These are phyloP conservation scores for Glomeris marginata DNA, from an alignment of 2,888 invertebrate genomes.

Conservation along the genomic window DNA sequence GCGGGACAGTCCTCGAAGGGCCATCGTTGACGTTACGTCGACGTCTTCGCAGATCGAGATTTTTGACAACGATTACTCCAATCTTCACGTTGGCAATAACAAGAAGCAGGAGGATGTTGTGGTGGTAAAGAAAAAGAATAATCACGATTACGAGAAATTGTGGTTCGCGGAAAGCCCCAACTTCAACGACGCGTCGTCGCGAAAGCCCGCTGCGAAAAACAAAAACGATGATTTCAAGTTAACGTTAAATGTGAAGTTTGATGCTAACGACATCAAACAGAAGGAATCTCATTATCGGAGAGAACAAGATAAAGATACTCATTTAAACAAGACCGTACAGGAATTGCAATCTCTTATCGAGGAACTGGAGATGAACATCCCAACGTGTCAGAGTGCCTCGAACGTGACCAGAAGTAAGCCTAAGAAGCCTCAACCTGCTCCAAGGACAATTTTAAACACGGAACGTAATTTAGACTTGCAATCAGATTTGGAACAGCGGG, in stretches of 20 bases:
- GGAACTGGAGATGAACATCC: constrained; percentile 5
- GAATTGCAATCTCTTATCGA: constrained; percentile 5
- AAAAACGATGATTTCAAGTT: too few relatives aligned
- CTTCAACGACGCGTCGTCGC: too few relatives aligned
- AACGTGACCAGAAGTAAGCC: neutral
- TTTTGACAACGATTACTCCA: neutral
- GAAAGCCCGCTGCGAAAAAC: too few relatives aligned
- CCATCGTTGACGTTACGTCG: constrained; percentile 4
- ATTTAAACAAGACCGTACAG: constrained; percentile 5
- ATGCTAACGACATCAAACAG: too few relatives aligned
- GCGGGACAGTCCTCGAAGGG: constrained; percentile 8
- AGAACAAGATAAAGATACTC: neutral
- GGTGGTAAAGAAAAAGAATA: neutral
- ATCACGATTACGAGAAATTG: constrained; percentile 8
- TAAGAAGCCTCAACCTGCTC: constrained; percentile 9
- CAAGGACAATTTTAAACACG: constrained; percentile 3
- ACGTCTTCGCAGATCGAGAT: neutral
- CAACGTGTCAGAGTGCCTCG: neutral
- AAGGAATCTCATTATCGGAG: too few relatives aligned
- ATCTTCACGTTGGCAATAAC: neutral
- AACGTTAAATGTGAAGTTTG: too few relatives aligned
- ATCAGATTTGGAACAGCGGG: too few relatives aligned
- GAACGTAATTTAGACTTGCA: too few relatives aligned
- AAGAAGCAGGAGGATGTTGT: neutral
- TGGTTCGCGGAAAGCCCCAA: constrained; percentile 3